Percentiles rank a stretch among this genome's conserved stretches.
Evolutionary conservation across 2,797 vertebrate species (phyloP).

Genomic region (Rhabdomys pumilio): DNA sequence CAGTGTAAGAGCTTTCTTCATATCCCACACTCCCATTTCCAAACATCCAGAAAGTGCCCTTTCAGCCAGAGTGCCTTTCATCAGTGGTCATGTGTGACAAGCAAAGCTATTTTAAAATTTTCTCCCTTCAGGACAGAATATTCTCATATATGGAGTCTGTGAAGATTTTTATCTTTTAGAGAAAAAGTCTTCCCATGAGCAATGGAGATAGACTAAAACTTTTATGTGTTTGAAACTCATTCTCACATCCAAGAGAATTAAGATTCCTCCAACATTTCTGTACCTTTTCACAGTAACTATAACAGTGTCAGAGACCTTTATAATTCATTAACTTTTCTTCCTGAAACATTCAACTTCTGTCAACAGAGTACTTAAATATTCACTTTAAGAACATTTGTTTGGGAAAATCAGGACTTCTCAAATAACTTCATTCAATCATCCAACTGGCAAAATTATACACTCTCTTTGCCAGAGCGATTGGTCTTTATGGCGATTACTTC

Average conservation of each 20-base stretch:
- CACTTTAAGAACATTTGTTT: slow-evolving; percentile 51
- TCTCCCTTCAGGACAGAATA: neutral
- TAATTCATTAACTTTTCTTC: slow-evolving; percentile 14
- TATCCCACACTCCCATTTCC: neutral
- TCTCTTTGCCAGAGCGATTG: slow-evolving; percentile 25
- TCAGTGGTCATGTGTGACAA: neutral
- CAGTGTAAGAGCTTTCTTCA: neutral
- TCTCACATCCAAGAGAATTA: neutral
- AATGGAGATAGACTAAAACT: neutral
- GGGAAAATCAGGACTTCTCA: slow-evolving; percentile 3
- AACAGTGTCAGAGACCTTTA: neutral
- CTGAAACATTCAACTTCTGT: slow-evolving; percentile 17
- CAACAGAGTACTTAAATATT: slow-evolving; percentile 32
- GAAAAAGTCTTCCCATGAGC: neutral
- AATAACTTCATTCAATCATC: neutral
- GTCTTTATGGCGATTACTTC: neutral
- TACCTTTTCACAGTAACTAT: neutral
- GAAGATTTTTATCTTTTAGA: neutral
- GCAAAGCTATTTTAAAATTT: neutral
- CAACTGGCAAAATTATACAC: neutral
- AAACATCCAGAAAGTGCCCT: neutral
- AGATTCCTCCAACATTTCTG: neutral
- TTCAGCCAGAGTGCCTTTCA: neutral
- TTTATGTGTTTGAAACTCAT: slow-evolving; percentile 6
- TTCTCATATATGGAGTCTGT: neutral